These are phyloP conservation scores for Pithys albifrons DNA, from an alignment of 2,113 vertebrate species.

Conservation along the genomic window DNA sequence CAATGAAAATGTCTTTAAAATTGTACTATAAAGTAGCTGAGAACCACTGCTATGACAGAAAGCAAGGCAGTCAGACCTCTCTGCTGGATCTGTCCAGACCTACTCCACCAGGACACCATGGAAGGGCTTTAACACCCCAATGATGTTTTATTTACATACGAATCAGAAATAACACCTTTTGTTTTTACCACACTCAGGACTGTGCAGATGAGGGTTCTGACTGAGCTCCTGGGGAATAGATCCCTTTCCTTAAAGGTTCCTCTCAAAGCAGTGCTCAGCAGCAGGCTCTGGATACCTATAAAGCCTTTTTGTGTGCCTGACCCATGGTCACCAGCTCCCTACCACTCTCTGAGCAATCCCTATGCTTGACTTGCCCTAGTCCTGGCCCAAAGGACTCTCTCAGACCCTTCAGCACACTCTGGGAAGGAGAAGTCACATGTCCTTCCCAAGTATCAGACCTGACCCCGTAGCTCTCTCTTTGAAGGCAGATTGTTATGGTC, in stretches of 20 bases:
- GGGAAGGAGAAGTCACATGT: fast-evolving
- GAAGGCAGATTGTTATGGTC: not conserved
- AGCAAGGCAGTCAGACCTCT: not conserved
- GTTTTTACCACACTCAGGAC: not conserved
- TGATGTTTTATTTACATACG: not conserved
- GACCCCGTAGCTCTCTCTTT: not conserved
- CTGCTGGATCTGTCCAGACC: not conserved
- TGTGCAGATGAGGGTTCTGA: not conserved
- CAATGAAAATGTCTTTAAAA: not conserved
- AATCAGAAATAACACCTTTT: not conserved
- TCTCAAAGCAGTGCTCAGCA: not conserved
- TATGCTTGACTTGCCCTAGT: not conserved
- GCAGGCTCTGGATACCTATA: not conserved
- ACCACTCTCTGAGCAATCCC: not conserved
- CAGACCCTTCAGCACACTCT: not conserved
- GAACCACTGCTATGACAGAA: not conserved
- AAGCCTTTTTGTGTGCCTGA: not conserved
- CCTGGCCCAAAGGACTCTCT: not conserved
- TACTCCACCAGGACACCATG: not conserved
- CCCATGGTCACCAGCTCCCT: not conserved
- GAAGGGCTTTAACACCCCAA: not conserved
- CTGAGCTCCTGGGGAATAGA: not conserved
- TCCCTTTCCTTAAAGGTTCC: not conserved
- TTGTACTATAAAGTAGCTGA: not conserved
- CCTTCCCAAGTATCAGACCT: not conserved